Conservation (phyloP, 2,888 invertebrate species). For the Argyresthia albistria region DNA sequence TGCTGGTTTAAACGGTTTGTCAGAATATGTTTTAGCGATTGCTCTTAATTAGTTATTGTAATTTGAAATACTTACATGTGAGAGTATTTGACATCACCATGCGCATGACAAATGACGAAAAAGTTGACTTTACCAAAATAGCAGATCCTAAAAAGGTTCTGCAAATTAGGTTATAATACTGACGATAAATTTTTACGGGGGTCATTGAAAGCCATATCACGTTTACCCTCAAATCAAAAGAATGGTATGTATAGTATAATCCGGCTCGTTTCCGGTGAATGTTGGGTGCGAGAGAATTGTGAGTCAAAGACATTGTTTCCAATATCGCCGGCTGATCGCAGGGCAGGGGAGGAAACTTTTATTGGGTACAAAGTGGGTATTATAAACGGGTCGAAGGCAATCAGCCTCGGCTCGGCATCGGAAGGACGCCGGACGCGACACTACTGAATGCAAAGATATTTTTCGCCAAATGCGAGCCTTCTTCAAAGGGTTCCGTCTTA, state of each 20-base stretch:
- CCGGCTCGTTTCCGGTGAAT: conserved; percentile 37
- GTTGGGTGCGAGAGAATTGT: conserved; percentile 47
- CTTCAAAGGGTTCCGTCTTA: conserved; percentile 60
- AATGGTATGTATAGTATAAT: conserved; percentile 61
- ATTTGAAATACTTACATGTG: no score
- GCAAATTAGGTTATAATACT: no score
- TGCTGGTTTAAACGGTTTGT: neutral
- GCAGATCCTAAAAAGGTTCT: no score
- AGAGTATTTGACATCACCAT: no score
- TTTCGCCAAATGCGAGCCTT: conserved; percentile 56
- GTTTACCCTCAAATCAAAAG: conserved; percentile 59
- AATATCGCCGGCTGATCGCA: conserved; percentile 46
- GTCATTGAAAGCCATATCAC: conserved; percentile 54
- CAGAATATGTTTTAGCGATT: neutral
- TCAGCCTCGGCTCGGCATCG: conserved; percentile 36
- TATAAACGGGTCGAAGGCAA: conserved; percentile 59
- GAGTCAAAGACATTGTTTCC: conserved; percentile 67
- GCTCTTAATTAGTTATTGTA: no score
- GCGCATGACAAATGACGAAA: no score
- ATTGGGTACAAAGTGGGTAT: conserved; percentile 68
- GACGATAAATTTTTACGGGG: conserved; percentile 15
- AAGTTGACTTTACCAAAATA: no score
- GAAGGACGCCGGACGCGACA: conserved; percentile 51
- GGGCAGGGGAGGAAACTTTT: conserved; percentile 56
- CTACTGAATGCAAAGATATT: conserved; percentile 67